A percentile compares a stretch with the other conserved stretches of the same genome.
Conservation (phyloP, 2,113 vertebrate species). For the Aplodontia rufa region DNA sequence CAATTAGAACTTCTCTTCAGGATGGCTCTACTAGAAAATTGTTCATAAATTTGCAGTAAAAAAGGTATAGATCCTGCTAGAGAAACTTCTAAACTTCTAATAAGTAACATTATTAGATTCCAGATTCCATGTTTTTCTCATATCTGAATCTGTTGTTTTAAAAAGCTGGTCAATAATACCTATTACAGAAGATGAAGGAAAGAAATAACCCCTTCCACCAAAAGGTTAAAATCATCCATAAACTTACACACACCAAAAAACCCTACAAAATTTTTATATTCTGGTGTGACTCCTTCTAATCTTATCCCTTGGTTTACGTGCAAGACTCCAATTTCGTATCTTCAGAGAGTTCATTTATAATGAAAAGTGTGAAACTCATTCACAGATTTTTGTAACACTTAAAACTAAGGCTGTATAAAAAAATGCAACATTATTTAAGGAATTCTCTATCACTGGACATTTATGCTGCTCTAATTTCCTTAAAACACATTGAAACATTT, state of each 20-base stretch:
- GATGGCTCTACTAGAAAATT: background rate
- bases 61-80: background rate
- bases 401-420: background rate
- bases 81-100: background rate
- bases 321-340: background rate
- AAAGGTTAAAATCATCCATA: background rate
- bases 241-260: conserved; percentile 3
- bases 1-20: conserved; percentile 2
- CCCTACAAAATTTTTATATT: background rate
- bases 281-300: background rate
- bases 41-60: background rate
- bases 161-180: background rate
- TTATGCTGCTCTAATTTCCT: background rate
- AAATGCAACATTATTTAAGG: background rate
- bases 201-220: too few relatives aligned
- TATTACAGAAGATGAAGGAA: background rate
- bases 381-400: background rate
- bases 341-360: background rate
- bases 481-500: background rate
- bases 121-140: background rate
- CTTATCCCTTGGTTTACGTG: background rate
- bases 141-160: background rate
- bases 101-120: too few relatives aligned
- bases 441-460: background rate
- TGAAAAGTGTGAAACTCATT: conserved; percentile 29